These are phyloP conservation scores for Dryococelus australis DNA, from an alignment of 2,888 invertebrate genomes.

Conservation along the genomic window DNA sequence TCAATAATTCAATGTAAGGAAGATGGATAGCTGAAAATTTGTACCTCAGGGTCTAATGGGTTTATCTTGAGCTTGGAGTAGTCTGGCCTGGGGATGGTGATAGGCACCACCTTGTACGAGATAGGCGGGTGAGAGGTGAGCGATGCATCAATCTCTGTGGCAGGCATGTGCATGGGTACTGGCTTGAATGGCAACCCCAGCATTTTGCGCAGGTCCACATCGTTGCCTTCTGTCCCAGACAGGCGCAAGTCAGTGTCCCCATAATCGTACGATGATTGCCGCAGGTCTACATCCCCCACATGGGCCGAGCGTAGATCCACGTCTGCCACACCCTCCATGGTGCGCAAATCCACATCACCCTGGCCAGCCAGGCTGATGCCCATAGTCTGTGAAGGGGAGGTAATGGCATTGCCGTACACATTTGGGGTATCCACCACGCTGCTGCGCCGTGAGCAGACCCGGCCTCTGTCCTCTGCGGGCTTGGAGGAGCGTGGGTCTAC, in stretches of 20 bases:
- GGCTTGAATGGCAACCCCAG: constrained; percentile 79
- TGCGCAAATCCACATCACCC: constrained; percentile 57
- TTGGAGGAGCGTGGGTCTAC: neutral
- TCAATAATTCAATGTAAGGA: too few species aligned
- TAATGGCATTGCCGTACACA: constrained; percentile 20
- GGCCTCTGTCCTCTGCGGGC: neutral
- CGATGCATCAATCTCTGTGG: constrained; percentile 86
- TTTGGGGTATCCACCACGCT: neutral
- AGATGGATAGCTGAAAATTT: too few species aligned
- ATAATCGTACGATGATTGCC: constrained; percentile 56
- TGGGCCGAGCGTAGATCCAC: constrained; percentile 41
- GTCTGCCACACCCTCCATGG: constrained; percentile 54
- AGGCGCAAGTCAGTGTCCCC: constrained; percentile 71
- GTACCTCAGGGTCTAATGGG: constrained; percentile 71
- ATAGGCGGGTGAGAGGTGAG: constrained; percentile 80
- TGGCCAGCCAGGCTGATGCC: constrained; percentile 31
- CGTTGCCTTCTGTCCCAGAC: constrained; percentile 54
- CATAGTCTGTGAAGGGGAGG: constrained; percentile 18
- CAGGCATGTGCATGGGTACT: constrained; percentile 79
- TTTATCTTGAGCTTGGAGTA: constrained; percentile 77
- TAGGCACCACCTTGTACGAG: constrained; percentile 66
- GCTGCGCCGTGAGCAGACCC: constrained; percentile 6
- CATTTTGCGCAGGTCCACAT: constrained; percentile 74
- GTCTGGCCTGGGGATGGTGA: constrained; percentile 77
- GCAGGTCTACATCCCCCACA: constrained; percentile 26